Evolutionary conservation across 2,113 vertebrate genomes (phyloP).

Genomic region (Periophthalmus modestus): DNA sequence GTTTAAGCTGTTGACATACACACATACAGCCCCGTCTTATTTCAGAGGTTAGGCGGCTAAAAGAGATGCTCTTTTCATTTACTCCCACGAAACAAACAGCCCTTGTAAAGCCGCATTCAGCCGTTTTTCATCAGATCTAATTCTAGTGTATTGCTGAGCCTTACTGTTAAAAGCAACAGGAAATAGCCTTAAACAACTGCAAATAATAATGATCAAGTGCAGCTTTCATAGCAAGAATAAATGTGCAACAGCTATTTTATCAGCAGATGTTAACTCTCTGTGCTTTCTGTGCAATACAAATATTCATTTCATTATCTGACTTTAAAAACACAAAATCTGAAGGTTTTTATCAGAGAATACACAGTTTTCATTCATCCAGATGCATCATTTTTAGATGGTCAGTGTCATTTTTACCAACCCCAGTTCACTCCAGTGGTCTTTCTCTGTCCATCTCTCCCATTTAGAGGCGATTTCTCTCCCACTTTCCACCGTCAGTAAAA

Average conservation of each 20-base stretch:
- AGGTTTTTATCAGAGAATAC: not conserved
- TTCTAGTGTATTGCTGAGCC: not conserved
- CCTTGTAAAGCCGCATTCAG: not conserved
- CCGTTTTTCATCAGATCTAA: not conserved
- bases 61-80: conserved; percentile 14
- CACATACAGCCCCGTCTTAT: conserved; percentile 31
- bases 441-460: not conserved
- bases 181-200: not conserved
- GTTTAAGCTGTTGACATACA: conserved; percentile 29
- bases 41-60: conserved; percentile 18
- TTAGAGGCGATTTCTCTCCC: not conserved
- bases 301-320: too few species aligned
- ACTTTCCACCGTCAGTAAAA: conserved; percentile 1
- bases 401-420: not conserved
- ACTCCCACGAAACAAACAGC: conserved; percentile 1
- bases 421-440: not conserved
- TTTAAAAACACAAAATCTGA: not conserved
- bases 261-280: too few species aligned
- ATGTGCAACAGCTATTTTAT: too few species aligned
- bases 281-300: too few species aligned
- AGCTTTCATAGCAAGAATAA: not conserved
- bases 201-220: not conserved
- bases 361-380: not conserved
- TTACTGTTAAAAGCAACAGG: not conserved
- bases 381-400: not conserved